These are phyloP conservation scores for Onychomys arenicola DNA, from an alignment of 2,797 vertebrate species.

Conservation along the genomic window DNA sequence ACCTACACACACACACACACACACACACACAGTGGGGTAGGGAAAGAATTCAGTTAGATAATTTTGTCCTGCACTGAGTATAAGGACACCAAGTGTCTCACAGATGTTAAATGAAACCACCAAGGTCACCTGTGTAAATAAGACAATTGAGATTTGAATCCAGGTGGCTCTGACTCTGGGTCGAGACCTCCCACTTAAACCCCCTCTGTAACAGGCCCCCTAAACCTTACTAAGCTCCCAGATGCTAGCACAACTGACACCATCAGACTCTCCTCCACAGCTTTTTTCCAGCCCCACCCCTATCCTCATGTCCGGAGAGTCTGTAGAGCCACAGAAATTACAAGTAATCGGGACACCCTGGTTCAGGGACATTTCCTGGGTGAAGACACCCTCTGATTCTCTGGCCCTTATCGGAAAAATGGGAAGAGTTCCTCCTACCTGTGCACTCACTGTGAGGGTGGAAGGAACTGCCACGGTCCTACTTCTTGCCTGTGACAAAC, in stretches of 20 bases:
- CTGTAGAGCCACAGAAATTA: neutral
- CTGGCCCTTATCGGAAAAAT: neutral
- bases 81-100: neutral
- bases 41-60: neutral
- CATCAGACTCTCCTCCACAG: neutral
- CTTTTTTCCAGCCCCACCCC: neutral
- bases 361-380: neutral
- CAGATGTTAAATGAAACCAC: neutral
- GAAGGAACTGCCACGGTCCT: neutral
- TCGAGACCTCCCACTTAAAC: neutral
- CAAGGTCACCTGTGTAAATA: neutral
- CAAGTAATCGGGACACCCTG: fast-evolving
- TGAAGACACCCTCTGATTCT: neutral
- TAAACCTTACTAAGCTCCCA: neutral
- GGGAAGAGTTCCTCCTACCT: neutral
- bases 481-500: neutral
- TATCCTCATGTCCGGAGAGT: neutral
- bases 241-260: too few relatives aligned
- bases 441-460: neutral
- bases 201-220: neutral
- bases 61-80: neutral
- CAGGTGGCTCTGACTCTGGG: neutral
- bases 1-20: neutral
- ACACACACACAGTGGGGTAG: too few relatives aligned
- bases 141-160: neutral